phyloP scores from a whole-genome alignment of 92 coral and sea anemone species.

The Phenganax subtilis region DNA sequence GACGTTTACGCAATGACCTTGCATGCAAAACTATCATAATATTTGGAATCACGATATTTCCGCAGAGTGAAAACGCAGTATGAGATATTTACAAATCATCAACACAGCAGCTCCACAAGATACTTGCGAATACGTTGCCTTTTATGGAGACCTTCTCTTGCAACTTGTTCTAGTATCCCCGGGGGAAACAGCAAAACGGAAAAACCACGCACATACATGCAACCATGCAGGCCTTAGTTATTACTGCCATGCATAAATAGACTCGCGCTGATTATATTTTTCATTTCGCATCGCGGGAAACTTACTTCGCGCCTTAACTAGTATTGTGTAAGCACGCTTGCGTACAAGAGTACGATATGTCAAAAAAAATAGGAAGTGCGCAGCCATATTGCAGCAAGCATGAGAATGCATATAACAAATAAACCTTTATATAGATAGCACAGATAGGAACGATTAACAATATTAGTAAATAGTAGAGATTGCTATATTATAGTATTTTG shows the following conservation, averaged over 20 bases:
- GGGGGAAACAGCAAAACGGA: background rate
- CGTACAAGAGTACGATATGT: background rate
- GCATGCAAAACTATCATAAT: background rate
- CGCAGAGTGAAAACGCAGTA: slow-evolving; percentile 7
- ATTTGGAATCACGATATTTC: slow-evolving; percentile 11
- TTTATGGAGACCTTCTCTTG: slow-evolving; percentile 14
- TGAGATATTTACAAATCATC: slow-evolving; percentile 7
- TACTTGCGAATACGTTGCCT: slow-evolving; percentile 4
- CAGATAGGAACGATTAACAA: background rate
- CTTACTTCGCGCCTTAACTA: too few relatives aligned
- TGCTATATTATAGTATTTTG: background rate
- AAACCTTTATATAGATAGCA: background rate
- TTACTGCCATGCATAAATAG: too few relatives aligned
- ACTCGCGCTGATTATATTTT: too few relatives aligned
- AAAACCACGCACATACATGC: too few relatives aligned
- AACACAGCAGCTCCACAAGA: background rate
- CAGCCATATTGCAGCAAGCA: background rate
- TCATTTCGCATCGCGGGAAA: too few relatives aligned
- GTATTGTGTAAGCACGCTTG: too few relatives aligned
- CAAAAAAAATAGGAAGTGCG: background rate
- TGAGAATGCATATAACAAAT: background rate
- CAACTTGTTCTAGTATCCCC: slow-evolving; percentile 2
- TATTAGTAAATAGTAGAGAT: background rate
- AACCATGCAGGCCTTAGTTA: too few relatives aligned
- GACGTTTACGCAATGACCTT: slow-evolving; percentile 12